Conservation (phyloP, 2,113 vertebrate genomes). For the Himantopus leucocephalus region DNA sequence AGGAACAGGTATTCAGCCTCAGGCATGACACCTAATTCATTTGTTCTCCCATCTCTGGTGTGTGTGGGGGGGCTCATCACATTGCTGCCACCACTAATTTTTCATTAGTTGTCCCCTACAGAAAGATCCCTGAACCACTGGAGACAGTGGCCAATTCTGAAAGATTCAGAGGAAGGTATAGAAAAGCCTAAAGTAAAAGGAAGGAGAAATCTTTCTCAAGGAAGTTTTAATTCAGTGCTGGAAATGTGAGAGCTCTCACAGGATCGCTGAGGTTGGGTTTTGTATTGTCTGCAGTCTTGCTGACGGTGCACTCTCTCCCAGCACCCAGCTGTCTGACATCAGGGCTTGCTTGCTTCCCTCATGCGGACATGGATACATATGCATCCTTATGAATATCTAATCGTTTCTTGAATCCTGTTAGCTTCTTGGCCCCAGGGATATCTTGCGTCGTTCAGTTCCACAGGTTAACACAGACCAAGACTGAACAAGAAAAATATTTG, state of each 20-base stretch:
- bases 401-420: neutral
- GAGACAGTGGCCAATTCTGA: neutral
- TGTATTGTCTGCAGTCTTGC: neutral
- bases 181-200: neutral
- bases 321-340: neutral
- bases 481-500: neutral
- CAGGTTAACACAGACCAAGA: neutral
- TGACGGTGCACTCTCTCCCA: neutral
- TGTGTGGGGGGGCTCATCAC: neutral
- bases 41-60: neutral
- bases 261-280: accelerated
- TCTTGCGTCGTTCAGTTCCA: neutral
- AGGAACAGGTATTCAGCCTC: neutral
- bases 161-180: neutral
- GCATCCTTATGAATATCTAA: neutral
- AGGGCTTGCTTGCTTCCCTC: neutral
- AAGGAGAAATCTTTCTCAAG: neutral
- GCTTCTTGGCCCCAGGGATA: neutral
- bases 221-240: neutral
- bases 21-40: neutral
- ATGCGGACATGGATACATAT: neutral
- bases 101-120: neutral
- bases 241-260: neutral
- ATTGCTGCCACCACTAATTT: neutral
- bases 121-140: neutral